Base-by-base conservation (phyloP, 2,888 invertebrate genomes). In the Drymonia ruficornis region DNA sequence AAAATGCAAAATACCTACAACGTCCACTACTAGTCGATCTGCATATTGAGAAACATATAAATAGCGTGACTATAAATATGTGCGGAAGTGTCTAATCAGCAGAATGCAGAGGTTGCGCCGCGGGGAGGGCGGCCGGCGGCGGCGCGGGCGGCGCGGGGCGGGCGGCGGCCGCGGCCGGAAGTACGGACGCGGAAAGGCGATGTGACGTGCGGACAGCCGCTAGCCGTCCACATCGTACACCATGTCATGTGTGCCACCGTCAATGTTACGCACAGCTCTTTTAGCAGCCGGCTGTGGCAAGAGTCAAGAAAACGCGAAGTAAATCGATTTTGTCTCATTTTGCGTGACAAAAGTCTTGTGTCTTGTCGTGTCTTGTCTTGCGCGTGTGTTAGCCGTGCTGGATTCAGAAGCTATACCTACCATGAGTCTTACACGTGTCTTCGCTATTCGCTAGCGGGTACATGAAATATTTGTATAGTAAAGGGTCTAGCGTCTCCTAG, bases 51-150 rank as follows among this genome's bases (percentile, higher is more conserved):
- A 23, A 15, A 40, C 40, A 16, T 40, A 19, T 43, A 43, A 43
- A 43, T 19, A 43, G 12, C 18, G 23, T 43, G 43, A 13, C 19
- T 43, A 19, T 43, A 13, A 46, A 46, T 46, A 29, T 46, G 70
- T 68, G 65, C 79, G 81, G 80, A 81, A 81, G 73, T 72, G 61
- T 67, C 64, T 72, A 78, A 76, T 78, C 74, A 67, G 66, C 66
- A 67, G 69, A 61, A 57, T 58, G 59, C 61, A 68, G 66, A 66
- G 63, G 57, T 57, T 59, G 66, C 52, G 52, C 16, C 54, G 56
- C 54, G 59, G 57, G 55, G 60, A 50, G 58, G 59, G 50, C 57
- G 23, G 52, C 54, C 45, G 49, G 51, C 44, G 70, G 52, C 53
- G 42, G 56, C 55, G 53, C 61, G 76, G 74, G 79, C 58, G 42